Base-by-base conservation (phyloP, 2,113 vertebrate genomes). In the Ophthalmolycus amberensis region DNA sequence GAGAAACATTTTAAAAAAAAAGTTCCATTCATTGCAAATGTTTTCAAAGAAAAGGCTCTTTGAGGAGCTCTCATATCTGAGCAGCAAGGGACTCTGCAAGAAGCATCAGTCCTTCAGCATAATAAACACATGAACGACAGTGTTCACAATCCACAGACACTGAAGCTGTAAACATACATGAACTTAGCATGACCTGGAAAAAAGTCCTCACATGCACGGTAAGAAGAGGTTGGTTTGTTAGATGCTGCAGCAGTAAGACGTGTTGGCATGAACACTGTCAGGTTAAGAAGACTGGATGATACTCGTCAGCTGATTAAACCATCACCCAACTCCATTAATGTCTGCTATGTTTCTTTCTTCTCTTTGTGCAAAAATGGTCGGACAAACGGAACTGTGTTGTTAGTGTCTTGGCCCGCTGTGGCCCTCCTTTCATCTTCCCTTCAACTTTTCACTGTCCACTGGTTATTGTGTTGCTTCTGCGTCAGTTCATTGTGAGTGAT, bases 161-260 rank as follows among this genome's bases (percentile, higher is more conserved):
- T 68, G 37, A 2, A 48, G 46, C 60, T 79, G 22, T 67, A 29
- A 66, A 25, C 68, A 37, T 0, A 37, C 27, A 42, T 60, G 85
- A 82, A 75, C 66, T 76, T n/a, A 40, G 20, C 50, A 3, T 74
- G 82, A 87, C 79, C 77, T 29, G 5, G 38, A 50, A 27, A 69
- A 75, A 83, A 64, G 66, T 74, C 54, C 70, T 16, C 78, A 76
- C 56, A 18, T 64, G 71, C 32, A 37, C 56, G 72, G 62, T 67
- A 32, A 68, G 60, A 5, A 59, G 65, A 69, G 69, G 46, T 29
- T 69, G 56, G 15, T 44, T 70, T 65, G 20, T 22, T 40, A 16
- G 22, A 37, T 11, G 64, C 42, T 70, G 60, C 65, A 77, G 66
- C 27, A n/a, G 34, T 14, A 20, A 27, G 58, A 46, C 44, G 25